Base-by-base conservation (phyloP, 2,113 vertebrate genomes). In the Protobothrops flavoviridis region DNA sequence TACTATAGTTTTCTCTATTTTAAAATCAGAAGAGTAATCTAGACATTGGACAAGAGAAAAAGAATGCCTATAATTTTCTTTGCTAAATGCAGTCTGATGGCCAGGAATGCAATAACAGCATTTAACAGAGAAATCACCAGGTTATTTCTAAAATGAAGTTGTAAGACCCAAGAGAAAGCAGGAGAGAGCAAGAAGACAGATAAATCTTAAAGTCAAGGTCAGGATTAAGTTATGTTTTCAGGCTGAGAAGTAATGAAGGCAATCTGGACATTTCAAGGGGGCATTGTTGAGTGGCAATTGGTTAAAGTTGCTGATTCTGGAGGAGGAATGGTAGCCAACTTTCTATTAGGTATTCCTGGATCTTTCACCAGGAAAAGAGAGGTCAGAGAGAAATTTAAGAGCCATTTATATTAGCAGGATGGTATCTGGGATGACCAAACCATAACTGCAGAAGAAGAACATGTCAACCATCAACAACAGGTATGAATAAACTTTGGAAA, bases 401-500 rank as follows among this genome's bases (percentile, higher is more conserved):
- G 1, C 17, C 20, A 39, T 52, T 56, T 55, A 55, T 23, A 23
- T 24, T 55, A 88, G n/a, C n/a, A 33, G 50, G 29, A 33, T 55
- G 9, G 17, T 29, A 39, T 33, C n/a, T n/a, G n/a, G 87, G 87
- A 39, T 56, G 3, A 88, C n/a, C 0, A 0, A 52, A n/a, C 15
- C 7, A 48, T 91, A 39, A 39, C 85, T 90, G 93, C 69, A 93
- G 39, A 89, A 94, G 23, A 94, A 85, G 91, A 87, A 93, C 74
- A 92, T 94, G 64, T 26, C 53, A 90, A 85, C 13, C 91, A 20
- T 1, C 57, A 61, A 64, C 52, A 56, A 39, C 55, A 93, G 88
- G 61, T 23, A 43, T 87, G 90, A 93, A 87, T 87, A 94, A 91
- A 91, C 88, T 57, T 59, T 39, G n/a, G 33, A 50, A 24, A 64